Evolutionary conservation across 1,140 invertebrate genomes (phyloP), one percentile per base, ranked within the genome.

Genomic region (Lethrus apterus): DNA sequence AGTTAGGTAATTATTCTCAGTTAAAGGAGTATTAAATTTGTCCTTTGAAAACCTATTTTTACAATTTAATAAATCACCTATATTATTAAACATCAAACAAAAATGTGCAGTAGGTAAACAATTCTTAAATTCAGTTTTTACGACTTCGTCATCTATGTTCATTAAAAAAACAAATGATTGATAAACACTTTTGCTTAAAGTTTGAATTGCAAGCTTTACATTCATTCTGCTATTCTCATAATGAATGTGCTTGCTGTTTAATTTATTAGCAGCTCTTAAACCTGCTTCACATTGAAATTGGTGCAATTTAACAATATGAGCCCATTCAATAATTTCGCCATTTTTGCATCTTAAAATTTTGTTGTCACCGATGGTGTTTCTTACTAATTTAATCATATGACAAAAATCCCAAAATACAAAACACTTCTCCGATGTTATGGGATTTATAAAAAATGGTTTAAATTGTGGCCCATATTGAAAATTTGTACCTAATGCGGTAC

Each of bases 301-400:
- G 29, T 46, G 30, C 24, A 59, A 48, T 32, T 55, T 13, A 36
- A 41, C 40, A 18, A 57, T 41, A 44, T 46, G 48, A 13, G 29
- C 8, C 52, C 55, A 52, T 21, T 34, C 42, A 30, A 52, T 51
- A 30, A 4, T 30, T 30, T 49, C 26, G 13, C 36, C 34, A 19
- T 55, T 20, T 17, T 2, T 19, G 24, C 50, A 18, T 23, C 19
- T 15, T 15, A 57, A 26, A 10, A 41, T 26, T 8, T 45, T 48
- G 1, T 45, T 35, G 13, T 51, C 51, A 3, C 47, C 49, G 15
- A 59, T 48, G 17, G 43, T 32, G 44, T 57, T 59, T 34, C 55
- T 35, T 11, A 57, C 46, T 21, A 59, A 38, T 49, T 57, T 57
- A 2, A 58, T 44, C 53, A 58, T 57, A 51, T 57, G 55, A 26